Percentiles rank a stretch among this genome's conserved stretches.
phyloP scores from a whole-genome alignment of 2,797 vertebrate genomes.

The Pelodytes ibericus region DNA sequence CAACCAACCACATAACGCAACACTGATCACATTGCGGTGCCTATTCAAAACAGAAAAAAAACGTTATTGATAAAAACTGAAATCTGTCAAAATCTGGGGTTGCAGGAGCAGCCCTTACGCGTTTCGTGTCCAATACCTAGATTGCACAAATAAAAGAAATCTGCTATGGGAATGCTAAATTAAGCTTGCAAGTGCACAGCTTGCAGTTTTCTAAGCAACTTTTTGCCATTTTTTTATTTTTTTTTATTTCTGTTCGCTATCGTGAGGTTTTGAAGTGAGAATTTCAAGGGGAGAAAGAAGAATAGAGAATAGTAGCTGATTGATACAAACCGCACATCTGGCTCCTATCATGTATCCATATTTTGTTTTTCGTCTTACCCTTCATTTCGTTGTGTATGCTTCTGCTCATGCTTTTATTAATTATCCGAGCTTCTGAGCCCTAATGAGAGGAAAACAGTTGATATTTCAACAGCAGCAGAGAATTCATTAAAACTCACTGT shows the following conservation, averaged over 20 bases:
- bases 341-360: slow-evolving; percentile 28
- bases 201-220: slow-evolving; percentile 7
- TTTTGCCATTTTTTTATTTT: slow-evolving; percentile 17
- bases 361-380: background rate
- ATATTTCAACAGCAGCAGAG: slow-evolving; percentile 49
- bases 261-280: slow-evolving; percentile 26
- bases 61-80: no score
- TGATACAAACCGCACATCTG: slow-evolving; percentile 49
- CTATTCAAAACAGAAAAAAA: no score
- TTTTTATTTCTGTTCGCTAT: slow-evolving; percentile 22
- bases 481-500: slow-evolving; percentile 50
- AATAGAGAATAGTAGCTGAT: slow-evolving; percentile 39
- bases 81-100: no score
- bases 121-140: no score
- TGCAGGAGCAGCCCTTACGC: no score
- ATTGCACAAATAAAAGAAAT: no score
- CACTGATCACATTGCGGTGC: no score
- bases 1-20: no score
- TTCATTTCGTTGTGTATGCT: slow-evolving; percentile 15
- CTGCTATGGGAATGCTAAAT: no score
- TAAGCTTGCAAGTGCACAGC: slow-evolving; percentile 16
- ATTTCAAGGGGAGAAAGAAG: slow-evolving; percentile 7
- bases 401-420: slow-evolving; percentile 52
- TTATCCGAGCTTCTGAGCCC: slow-evolving; percentile 38
- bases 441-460: slow-evolving; percentile 54